Base-by-base conservation (phyloP, 92 coral and sea anemone species). In the Meandrina meandrites region DNA sequence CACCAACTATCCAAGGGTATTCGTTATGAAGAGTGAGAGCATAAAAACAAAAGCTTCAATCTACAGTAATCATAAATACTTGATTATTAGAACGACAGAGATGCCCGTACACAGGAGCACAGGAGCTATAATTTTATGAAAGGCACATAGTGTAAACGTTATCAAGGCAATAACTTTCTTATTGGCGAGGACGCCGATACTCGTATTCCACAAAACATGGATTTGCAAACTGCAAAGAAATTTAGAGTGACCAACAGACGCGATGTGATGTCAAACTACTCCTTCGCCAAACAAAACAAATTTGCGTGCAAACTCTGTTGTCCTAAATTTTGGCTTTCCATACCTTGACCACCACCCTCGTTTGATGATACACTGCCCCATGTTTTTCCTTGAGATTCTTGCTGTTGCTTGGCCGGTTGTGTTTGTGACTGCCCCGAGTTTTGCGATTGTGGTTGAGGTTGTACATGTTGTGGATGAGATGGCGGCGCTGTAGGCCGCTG, bases 281-380 rank as follows among this genome's bases (percentile, higher is more conserved):
- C 83, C 45, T 57, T 80, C 84, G 74, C 74, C 74, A 60, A 60
- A 80, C 78, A 82, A 70, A 67, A 67, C 73, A 24, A 37, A 24
- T 5, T 79, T 22, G 30, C 31, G 1, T 5, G 22, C 11, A 56
- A 36, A 40, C 30, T 60, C 6, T 32, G 31, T 8, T 8, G 45
- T 15, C 4, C 30, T 0, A 21, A 50, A 10, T 28, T 31, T 83
- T 21, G 22, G 30, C 2, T 24, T n/a, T 53, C 64, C 88, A 40
- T 92, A 97, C 99, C 99, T 97, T 88, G 98, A 97, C 99, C 99
- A 97, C 99, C 99, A 97, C 92, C 99, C 99, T 90, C 99, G 99
- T 91, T 97, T 97, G 98, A 95, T 80, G 98, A 97, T 84, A 93
- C 92, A 92, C 86, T 97, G 93, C 98, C 99, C 99, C 99, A 97